Percentiles rank a stretch among this genome's conserved stretches.
Evolutionary conservation across 2,113 vertebrate species (phyloP).

Genomic region (Oreochromis aureus): DNA sequence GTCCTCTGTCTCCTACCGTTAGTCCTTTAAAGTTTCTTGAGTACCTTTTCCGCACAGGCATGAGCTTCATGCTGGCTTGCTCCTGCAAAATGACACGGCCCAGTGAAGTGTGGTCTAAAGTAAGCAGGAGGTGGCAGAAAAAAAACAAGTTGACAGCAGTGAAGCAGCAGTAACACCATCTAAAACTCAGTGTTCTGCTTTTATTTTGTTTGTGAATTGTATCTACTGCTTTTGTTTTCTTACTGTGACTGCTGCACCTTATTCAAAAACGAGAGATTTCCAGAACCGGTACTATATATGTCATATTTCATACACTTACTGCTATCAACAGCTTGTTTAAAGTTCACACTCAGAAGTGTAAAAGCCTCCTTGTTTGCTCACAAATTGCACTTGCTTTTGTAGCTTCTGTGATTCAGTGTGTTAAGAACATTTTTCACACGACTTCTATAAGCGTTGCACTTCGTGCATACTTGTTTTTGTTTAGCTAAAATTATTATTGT

Average conservation of each 20-base stretch:
- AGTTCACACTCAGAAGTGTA: not conserved
- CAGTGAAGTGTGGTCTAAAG: not conserved
- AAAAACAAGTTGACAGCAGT: not conserved
- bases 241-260: not conserved
- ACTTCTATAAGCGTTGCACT: not conserved
- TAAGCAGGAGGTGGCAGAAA: not conserved
- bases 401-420: not conserved
- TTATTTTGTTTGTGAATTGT: not conserved
- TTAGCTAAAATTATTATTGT: not conserved
- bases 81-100: not conserved
- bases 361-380: not conserved
- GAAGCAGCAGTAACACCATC: not conserved
- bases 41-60: not conserved
- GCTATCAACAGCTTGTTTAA: not conserved
- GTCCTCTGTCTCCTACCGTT: not conserved
- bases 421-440: not conserved
- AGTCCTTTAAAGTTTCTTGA: not conserved
- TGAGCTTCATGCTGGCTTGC: not conserved
- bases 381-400: not conserved
- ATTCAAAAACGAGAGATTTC: not conserved
- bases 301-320: not conserved
- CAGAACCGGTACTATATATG: rapidly evolving
- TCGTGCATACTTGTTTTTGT: not conserved
- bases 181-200: not conserved
- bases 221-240: not conserved